These are phyloP conservation scores for Zosterops pallidus DNA, from an alignment of 2,113 vertebrate species.

Conservation along the genomic window DNA sequence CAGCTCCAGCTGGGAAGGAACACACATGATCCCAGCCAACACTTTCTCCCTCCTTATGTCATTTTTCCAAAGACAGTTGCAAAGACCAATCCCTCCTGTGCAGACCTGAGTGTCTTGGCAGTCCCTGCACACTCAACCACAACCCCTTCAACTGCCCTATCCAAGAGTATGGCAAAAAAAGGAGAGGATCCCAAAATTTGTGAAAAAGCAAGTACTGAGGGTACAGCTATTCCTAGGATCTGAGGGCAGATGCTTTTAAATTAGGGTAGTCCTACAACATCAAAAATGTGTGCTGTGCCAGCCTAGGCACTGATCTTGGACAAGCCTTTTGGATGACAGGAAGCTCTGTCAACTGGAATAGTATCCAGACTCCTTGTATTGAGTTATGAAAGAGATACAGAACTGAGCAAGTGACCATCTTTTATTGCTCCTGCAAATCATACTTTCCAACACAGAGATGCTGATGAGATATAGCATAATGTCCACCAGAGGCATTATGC, in stretches of 20 bases:
- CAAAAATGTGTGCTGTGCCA: background rate
- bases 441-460: background rate
- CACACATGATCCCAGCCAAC: background rate
- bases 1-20: background rate
- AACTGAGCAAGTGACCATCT: background rate
- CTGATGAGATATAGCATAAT: background rate
- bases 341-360: background rate
- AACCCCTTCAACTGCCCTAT: background rate
- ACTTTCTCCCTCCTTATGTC: background rate
- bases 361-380: background rate
- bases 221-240: background rate
- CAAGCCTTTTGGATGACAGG: background rate
- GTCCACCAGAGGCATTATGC: background rate
- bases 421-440: background rate
- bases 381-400: background rate
- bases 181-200: background rate
- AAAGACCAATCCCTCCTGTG: background rate
- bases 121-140: background rate
- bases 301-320: background rate
- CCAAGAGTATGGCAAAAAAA: background rate
- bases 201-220: background rate
- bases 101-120: background rate
- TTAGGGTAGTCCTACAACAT: background rate
- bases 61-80: background rate
- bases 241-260: background rate